These are phyloP conservation scores for Gymnobelideus leadbeateri DNA, from an alignment of 2,113 vertebrate genomes.

Conservation along the genomic window DNA sequence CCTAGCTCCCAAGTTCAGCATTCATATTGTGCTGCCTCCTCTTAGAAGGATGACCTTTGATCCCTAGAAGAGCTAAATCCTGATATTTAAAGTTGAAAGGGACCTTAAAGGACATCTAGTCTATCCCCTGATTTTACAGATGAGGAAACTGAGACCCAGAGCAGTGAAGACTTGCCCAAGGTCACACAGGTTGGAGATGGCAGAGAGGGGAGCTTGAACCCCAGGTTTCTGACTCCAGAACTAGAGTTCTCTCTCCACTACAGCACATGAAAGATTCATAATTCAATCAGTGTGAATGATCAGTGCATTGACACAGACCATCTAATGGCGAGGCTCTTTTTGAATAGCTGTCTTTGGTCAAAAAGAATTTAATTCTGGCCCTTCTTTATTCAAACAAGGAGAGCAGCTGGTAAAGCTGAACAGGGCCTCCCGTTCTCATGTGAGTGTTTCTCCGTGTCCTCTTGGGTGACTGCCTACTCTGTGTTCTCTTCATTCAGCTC, in stretches of 20 bases:
- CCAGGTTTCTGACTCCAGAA: no score
- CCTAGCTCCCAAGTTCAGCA: neutral
- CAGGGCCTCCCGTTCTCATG: constrained; percentile 50
- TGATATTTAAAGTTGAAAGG: neutral
- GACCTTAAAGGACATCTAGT: neutral
- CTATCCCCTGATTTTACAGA: no score
- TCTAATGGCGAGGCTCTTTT: neutral
- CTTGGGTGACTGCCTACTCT: constrained; percentile 39
- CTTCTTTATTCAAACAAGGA: neutral
- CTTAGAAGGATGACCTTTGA: neutral
- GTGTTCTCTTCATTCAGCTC: neutral
- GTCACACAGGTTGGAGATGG: neutral
- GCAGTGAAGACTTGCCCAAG: neutral
- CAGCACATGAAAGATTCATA: neutral
- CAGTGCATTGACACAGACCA: neutral
- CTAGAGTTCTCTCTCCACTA: neutral
- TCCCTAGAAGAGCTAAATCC: neutral
- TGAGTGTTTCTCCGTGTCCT: neutral
- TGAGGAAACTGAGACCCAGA: neutral
- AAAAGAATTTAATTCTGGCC: neutral
- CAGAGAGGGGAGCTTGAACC: neutral
- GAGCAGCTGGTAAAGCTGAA: neutral
- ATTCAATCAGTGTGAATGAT: neutral
- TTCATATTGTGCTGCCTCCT: neutral
- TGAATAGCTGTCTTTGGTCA: neutral